Conservation (phyloP, 2,113 vertebrate genomes). For the Picathartes gymnocephalus region DNA sequence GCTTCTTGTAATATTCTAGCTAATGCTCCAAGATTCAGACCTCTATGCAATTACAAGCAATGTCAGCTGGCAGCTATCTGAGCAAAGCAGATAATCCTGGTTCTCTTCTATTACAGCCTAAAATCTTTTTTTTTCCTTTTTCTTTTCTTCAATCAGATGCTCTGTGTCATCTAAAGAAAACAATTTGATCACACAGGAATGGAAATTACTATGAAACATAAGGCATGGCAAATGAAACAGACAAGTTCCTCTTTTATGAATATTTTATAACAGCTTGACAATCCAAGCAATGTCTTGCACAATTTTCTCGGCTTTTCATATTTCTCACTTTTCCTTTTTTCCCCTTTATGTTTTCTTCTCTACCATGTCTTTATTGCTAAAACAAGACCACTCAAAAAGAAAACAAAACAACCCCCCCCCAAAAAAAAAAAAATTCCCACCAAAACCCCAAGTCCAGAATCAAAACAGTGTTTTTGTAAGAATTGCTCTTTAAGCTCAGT, state of each 20-base stretch:
- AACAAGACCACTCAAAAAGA: not conserved
- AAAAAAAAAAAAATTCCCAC: not conserved
- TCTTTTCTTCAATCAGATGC: not conserved
- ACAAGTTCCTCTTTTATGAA: not conserved
- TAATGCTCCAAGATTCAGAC: not conserved
- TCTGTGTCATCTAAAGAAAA: constrained; percentile 6
- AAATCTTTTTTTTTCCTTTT: not conserved
- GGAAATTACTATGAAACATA: not conserved
- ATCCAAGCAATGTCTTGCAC: not conserved
- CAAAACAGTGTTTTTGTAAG: not conserved
- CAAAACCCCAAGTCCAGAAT: not conserved
- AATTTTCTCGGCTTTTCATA: not conserved
- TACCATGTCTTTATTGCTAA: not conserved
- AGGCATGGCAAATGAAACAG: not conserved
- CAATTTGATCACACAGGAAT: not conserved
- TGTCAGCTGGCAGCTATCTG: not conserved
- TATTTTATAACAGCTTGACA: not conserved
- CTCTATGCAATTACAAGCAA: not conserved
- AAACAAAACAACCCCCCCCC: too few relatives aligned
- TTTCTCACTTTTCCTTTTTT: not conserved
- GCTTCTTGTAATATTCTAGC: not conserved
- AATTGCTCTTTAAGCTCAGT: not conserved
- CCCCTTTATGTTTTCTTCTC: not conserved
- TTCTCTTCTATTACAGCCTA: not conserved
- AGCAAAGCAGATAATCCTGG: not conserved